phyloP scores from a whole-genome alignment of 2,797 vertebrate species.

The Enteromius radiatus region DNA sequence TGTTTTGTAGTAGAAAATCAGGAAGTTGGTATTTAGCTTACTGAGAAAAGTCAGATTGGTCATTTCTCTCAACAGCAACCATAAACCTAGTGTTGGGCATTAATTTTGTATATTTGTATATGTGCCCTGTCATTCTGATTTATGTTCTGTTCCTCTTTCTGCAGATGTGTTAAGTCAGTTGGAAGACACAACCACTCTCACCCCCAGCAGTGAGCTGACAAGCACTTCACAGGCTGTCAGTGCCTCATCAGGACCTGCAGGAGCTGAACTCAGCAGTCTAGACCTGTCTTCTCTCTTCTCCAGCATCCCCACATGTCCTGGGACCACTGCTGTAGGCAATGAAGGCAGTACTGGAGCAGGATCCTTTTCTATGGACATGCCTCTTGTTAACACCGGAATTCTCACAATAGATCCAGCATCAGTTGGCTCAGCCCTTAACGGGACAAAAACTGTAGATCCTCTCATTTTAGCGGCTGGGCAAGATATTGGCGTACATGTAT shows the following conservation, averaged over 20 bases:
- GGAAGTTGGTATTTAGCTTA: not conserved
- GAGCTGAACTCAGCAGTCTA: constrained; percentile 83
- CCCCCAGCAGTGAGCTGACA: constrained; percentile 90
- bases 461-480: constrained; percentile 84
- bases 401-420: constrained; percentile 91
- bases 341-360: constrained; percentile 65
- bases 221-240: constrained; percentile 78
- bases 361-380: constrained; percentile 84
- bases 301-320: constrained; percentile 72
- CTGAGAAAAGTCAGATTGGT: not conserved
- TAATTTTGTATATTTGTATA: not conserved
- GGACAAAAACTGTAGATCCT: constrained; percentile 85
- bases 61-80: not conserved
- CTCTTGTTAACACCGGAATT: constrained; percentile 88
- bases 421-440: constrained; percentile 79
- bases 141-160: constrained; percentile 28
- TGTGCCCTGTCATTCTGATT: not conserved
- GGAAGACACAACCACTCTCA: constrained; percentile 86
- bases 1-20: not conserved
- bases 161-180: constrained; percentile 89
- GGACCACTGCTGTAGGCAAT: constrained; percentile 64
- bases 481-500: constrained; percentile 79
- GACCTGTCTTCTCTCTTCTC: constrained; percentile 94
- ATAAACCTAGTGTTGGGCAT: constrained; percentile 1
- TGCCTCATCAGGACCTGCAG: constrained; percentile 58